Percentiles rank a stretch among this genome's conserved stretches.
Evolutionary conservation across 1,140 invertebrate species (phyloP).

Genomic region (Caenorhabditis remanei): DNA sequence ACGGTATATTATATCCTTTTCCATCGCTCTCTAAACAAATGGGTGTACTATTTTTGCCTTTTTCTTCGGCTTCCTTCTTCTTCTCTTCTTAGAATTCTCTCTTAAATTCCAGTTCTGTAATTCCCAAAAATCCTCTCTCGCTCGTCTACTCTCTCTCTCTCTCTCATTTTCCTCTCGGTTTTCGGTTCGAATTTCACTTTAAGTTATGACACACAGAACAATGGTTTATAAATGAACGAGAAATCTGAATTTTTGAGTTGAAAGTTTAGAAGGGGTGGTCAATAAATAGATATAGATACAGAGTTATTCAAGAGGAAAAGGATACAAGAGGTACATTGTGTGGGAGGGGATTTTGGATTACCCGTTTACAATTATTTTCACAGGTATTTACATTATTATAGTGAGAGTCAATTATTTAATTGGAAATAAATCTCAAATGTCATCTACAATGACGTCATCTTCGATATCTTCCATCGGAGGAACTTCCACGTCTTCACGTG

Average conservation of each 20-base stretch:
- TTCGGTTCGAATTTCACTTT: slow-evolving; percentile 47
- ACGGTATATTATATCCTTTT: slow-evolving; percentile 13
- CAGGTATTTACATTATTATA: slow-evolving; percentile 48
- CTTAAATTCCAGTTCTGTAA: not conserved
- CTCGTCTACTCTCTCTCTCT: not conserved
- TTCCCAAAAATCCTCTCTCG: not conserved
- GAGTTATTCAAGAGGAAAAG: not conserved
- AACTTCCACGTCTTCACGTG: slow-evolving; percentile 42
- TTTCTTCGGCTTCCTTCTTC: not conserved
- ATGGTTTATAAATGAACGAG: slow-evolving; percentile 52
- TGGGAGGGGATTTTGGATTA: not conserved
- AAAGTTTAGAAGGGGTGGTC: not conserved
- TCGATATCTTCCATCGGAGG: slow-evolving; percentile 49
- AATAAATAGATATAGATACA: slow-evolving; percentile 2
- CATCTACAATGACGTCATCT: slow-evolving; percentile 45
- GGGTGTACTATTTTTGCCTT: slow-evolving; percentile 7
- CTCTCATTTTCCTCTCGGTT: slow-evolving; percentile 5
- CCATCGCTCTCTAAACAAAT: not conserved
- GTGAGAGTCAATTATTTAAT: no score
- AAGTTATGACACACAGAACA: slow-evolving; percentile 42
- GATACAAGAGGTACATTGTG: not conserved
- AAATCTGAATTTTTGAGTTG: slow-evolving; percentile 17
- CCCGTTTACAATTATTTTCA: not conserved
- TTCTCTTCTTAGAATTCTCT: not conserved
- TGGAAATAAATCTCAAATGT: not conserved